Evolutionary conservation across 2,113 vertebrate genomes (phyloP), one percentile per base, ranked within the genome.

Genomic region (Eurypyga helias): DNA sequence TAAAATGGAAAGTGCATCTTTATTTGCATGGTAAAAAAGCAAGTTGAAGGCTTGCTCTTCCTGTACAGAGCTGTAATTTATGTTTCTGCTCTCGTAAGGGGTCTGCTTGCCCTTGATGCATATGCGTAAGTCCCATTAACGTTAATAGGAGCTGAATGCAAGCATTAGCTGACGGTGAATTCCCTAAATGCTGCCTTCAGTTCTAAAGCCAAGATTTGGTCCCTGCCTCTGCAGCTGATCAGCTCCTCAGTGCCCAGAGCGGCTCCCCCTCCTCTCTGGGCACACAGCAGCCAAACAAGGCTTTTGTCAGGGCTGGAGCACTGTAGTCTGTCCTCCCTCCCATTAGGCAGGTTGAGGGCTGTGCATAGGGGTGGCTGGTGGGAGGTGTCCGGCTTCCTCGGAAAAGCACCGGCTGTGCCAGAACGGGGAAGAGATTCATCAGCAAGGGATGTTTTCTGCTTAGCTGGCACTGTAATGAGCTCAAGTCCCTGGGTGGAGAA

Each of bases 1-100:
- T 97, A 92, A 94, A 95, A 95, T 76, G 70, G 79, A 86, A 95
- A 96, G 49, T 77, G 81, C 65, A 69, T 92, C 67, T 79, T 93
- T 90, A 45, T 93, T 65, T 23, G 73, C 65, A 61, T 20, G 28
- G 80, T 71, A 65, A 91, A 92, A 33, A 38, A 84, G 69, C 72
- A 82, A 84, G 34, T 0, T 72, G 92, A 79, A 92, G 69, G 87
- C 70, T 94, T 80, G 61, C 46, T 93, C 79, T 90, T 79, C 51
- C 79, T 89, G 77, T 65, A 69, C n/a, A 55, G 24, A 73, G 87
- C 72, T 73, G 87, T 87, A 92, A 95, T 95, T 96, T 93, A 91
- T 91, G 83, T 57, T 82, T 78, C 61, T 94, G 81, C 81, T 95
- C 73, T 92, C 0, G 0, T 51, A 95, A 96, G 81, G 80, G 78